phyloP scores from a whole-genome alignment of 2,113 vertebrate species.

The Mixornis gularis region DNA sequence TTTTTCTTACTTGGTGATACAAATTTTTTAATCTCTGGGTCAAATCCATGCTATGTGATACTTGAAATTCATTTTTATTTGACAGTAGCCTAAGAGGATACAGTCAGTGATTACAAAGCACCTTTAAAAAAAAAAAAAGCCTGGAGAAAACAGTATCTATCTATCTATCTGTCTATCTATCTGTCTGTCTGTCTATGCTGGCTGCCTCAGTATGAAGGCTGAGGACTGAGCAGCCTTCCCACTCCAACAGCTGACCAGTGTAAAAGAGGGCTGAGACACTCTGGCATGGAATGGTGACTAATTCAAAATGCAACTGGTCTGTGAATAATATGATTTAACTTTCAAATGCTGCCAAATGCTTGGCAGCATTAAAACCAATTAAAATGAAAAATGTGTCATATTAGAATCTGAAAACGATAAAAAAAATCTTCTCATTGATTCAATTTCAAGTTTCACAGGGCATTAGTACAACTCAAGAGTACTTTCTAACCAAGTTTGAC shows the following conservation, averaged over 20 bases:
- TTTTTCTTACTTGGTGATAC: not conserved
- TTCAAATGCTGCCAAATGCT: slow-evolving; percentile 10
- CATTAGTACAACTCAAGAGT: not conserved
- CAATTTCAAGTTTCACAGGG: not conserved
- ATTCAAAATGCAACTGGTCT: not conserved
- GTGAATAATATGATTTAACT: slow-evolving; percentile 10
- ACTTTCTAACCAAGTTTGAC: not conserved
- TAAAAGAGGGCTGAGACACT: not conserved
- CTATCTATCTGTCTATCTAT: not conserved
- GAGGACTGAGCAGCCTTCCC: not conserved
- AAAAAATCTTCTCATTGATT: slow-evolving; percentile 12
- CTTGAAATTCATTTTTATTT: not conserved
- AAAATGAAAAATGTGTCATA: slow-evolving; percentile 33
- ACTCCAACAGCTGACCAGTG: not conserved
- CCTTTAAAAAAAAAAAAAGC: not conserved
- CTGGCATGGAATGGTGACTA: not conserved
- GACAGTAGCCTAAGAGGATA: not conserved
- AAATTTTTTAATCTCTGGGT: not conserved
- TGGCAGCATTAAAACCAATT: slow-evolving; percentile 49
- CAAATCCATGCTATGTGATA: not conserved
- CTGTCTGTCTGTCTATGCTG: not conserved
- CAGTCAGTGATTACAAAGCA: not conserved
- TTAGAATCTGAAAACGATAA: slow-evolving; percentile 30
- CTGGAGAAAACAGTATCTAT: not conserved
- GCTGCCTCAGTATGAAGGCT: not conserved